These are phyloP conservation scores for Cyclargus thomasi DNA, from an alignment of 1,140 invertebrate genomes.

Conservation along the genomic window DNA sequence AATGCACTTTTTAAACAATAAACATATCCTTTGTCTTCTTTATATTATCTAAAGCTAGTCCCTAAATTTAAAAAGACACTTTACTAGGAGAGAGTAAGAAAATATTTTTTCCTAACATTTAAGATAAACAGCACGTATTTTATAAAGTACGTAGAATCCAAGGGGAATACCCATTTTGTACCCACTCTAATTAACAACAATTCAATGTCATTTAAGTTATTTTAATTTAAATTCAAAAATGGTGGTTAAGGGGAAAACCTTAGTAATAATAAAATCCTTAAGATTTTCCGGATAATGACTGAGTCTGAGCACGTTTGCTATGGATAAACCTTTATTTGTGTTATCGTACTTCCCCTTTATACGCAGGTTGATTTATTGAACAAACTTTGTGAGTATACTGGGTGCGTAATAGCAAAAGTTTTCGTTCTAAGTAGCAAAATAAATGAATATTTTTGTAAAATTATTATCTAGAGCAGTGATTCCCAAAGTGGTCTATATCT, in stretches of 20 bases:
- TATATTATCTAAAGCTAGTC: too few relatives aligned
- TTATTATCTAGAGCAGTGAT: too few relatives aligned
- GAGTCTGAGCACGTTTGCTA: slow-evolving; percentile 4
- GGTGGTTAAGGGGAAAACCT: not conserved
- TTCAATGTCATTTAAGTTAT: not conserved
- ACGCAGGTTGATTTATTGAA: not conserved
- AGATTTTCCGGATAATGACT: not conserved
- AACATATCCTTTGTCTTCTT: too few relatives aligned
- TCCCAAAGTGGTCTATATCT: too few relatives aligned
- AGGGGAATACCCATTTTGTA: not conserved
- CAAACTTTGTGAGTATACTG: not conserved
- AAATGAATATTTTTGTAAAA: too few relatives aligned
- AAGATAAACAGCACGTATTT: too few relatives aligned
- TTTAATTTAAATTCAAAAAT: not conserved
- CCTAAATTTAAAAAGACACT: too few relatives aligned
- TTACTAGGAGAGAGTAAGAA: too few relatives aligned
- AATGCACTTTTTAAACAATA: too few relatives aligned
- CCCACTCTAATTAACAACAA: not conserved
- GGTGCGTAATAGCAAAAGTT: too few relatives aligned
- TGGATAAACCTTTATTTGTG: not conserved
- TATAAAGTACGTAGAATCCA: not conserved
- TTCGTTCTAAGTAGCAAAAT: too few relatives aligned
- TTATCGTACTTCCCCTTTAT: not conserved
- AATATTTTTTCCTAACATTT: too few relatives aligned
- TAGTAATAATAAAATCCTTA: not conserved